Evolutionary conservation across 2,113 vertebrate genomes (phyloP), one percentile per base, ranked within the genome.

Genomic region (Nematolebias whitei): DNA sequence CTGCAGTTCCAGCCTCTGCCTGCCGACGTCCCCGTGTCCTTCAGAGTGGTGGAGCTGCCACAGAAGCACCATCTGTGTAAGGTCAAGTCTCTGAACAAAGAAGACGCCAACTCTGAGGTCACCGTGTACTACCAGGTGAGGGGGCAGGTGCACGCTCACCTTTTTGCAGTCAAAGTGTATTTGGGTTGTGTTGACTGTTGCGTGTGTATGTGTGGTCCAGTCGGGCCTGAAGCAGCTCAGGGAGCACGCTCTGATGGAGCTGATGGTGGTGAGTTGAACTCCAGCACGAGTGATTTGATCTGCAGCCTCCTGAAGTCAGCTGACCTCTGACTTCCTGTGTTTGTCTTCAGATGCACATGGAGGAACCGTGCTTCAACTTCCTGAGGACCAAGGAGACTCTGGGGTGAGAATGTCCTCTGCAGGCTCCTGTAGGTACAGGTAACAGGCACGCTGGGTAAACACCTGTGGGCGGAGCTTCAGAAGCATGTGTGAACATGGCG

Each of bases 281-380:
- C 45, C 18, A 32, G 16, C 53, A 35, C 1, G 32, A 35, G 10
- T 35, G 1, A 35, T 35, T 10, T 35, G 1, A 10, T 10, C 32
- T 8, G 32, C 32, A 35, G 32, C n/a, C n/a, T n/a, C n/a, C 32
- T 35, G 32, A 35, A 35, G 32, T 32, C 15, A 32, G 23, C 51
- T 43, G 47, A 1, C 32, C 20, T 29, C 7, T 4, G 2, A 53
- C 58, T 16, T 12, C 52, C 15, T 32, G 12, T 12, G 7, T 15
- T 58, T 63, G 6, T 90, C 53, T 92, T 88, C 90, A 99, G 98
- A 96, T 98, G 96, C 96, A 98, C 91, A 98, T 99, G 97, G 97
- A 99, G 76, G 96, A 98, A 68, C 97, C 97, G 22, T 98, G 98
- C 85, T 98, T 98, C 80, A 95, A 98, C 87, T 98, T 97, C 84